Evolutionary conservation across 2,888 invertebrate genomes (phyloP), one percentile per base, ranked within the genome.

Genomic region (Cataglyphis livida): DNA sequence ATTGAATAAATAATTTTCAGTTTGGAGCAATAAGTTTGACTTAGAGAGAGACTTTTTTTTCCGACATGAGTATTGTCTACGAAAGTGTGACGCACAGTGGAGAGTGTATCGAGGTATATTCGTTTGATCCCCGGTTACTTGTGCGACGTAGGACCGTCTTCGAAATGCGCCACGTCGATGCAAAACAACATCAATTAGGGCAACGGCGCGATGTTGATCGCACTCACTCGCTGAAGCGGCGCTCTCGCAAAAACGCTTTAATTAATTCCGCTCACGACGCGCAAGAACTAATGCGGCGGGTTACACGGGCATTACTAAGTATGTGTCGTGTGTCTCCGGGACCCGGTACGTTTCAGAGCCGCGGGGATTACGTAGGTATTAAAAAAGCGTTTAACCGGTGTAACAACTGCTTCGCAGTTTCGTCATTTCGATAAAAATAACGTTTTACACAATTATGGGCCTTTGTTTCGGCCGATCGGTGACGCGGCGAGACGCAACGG

Each of bases 111-210:
- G 6, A 41, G 7, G 28, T 61, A 41, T 44, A 35, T 75, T 76
- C 59, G 59, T 70, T 82, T 44, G 74, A 76, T 82, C 82, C 84
- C 81, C 65, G 83, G 61, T 76, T 82, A 71, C 25, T 73, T 38
- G 44, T 25, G 70, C 66, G 83, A 85, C 83, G 84, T 38, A 35
- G 68, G 59, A 71, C 15, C 84, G 71, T 87, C 86, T 85, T 84
- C 68, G 81, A 81, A 88, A 83, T 66, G 81, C 83, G 64, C n/a
- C 1, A 57, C 83, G 61, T 48, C 66, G 82, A 57, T 66, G 88
- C 88, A 92, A 92, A 92, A 92, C 91, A 91, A 85, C 89, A 86
- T 91, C 90, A 92, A 92, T 92, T 92, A 90, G 90, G 85, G 87
- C 85, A 89, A 64, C 85, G 85, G 85, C 61, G 86, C 85, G 86